phyloP scores from a whole-genome alignment of 2,113 vertebrate genomes.

The Eira barbara region DNA sequence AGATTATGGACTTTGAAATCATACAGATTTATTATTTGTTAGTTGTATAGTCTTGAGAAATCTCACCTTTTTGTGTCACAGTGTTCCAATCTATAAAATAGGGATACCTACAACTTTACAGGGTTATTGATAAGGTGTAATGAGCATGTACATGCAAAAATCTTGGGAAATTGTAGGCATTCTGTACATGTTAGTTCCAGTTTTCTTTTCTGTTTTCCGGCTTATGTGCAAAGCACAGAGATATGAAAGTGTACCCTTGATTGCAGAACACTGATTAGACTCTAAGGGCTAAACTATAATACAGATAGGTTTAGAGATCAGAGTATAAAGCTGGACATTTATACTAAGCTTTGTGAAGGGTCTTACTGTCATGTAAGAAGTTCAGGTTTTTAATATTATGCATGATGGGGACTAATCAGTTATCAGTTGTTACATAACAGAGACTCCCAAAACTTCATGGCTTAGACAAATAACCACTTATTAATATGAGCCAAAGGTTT shows the following conservation, averaged over 20 bases:
- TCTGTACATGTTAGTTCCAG: background rate
- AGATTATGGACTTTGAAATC: background rate
- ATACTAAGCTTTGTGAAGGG: background rate
- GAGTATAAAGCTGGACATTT: background rate
- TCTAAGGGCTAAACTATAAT: background rate
- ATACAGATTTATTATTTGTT: background rate
- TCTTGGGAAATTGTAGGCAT: background rate
- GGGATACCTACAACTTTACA: background rate
- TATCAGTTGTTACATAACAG: background rate
- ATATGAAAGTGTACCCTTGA: background rate
- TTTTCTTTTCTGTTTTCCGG: background rate
- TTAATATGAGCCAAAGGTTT: background rate
- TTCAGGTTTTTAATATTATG: background rate
- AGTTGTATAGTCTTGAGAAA: background rate
- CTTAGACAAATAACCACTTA: background rate
- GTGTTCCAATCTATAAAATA: background rate
- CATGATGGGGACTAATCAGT: background rate
- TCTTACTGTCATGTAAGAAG: background rate
- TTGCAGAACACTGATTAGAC: background rate
- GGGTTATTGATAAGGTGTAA: background rate
- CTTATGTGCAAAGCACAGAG: background rate
- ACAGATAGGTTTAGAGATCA: background rate
- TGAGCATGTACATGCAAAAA: background rate
- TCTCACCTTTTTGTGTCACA: background rate
- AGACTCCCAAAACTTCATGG: background rate